Evolutionary conservation across 2,113 vertebrate species (phyloP).

Genomic region (Bos indicus): DNA sequence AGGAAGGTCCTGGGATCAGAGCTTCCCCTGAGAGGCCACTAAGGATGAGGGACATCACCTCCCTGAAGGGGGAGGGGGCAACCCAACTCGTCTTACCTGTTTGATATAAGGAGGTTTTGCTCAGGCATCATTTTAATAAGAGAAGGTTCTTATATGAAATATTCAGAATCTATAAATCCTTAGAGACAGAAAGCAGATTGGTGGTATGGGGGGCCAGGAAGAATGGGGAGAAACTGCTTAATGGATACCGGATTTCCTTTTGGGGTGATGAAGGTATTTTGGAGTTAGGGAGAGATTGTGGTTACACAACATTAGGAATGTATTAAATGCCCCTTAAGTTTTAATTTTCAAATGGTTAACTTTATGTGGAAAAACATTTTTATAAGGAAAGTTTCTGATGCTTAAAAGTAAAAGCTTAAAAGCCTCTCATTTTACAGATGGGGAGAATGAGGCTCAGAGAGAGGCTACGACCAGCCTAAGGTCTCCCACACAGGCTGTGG

Average conservation of each 20-base stretch:
- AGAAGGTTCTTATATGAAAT: not conserved
- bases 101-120: not conserved
- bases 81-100: not conserved
- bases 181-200: not conserved
- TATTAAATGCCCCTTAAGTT: not conserved
- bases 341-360: not conserved
- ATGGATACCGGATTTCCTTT: not conserved
- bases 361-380: not conserved
- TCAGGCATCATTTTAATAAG: not conserved
- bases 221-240: not conserved
- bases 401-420: not conserved
- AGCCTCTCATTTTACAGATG: not conserved
- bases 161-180: not conserved
- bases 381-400: not conserved
- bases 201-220: not conserved
- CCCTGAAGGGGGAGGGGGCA: no score
- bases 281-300: not conserved
- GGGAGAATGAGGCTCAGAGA: not conserved
- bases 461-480: not conserved
- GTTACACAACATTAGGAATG: not conserved
- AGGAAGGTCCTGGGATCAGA: not conserved
- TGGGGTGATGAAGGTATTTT: not conserved
- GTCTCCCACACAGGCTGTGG: not conserved
- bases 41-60: not conserved
- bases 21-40: not conserved